Conservation (phyloP, 2,113 vertebrate species). For the Strix aluco region DNA sequence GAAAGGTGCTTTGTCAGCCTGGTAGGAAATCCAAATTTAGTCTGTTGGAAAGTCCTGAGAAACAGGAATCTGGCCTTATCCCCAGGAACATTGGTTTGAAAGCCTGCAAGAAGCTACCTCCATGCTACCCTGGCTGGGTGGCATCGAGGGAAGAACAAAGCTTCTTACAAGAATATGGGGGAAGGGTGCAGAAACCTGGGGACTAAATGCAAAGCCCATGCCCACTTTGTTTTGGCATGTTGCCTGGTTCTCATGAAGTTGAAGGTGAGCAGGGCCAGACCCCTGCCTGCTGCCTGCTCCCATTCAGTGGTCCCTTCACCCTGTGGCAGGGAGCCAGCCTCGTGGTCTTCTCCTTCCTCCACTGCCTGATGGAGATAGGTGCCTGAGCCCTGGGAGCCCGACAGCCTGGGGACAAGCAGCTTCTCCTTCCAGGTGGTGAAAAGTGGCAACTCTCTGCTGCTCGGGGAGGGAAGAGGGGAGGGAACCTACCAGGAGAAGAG, state of each 20-base stretch:
- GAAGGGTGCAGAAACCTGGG: neutral
- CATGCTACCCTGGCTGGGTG: neutral
- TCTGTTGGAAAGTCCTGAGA: neutral
- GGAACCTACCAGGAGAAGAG: neutral
- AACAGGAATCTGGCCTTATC: neutral
- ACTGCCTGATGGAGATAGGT: neutral
- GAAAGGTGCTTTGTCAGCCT: neutral
- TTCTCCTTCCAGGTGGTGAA: neutral
- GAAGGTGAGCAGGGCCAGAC: neutral
- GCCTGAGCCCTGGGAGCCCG: neutral
- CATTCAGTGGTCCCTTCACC: neutral
- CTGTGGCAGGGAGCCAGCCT: too few species aligned
- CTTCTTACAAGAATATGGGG: neutral
- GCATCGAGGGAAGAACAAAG: neutral
- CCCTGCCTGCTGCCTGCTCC: neutral
- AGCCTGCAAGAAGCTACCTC: neutral
- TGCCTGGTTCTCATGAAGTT: neutral
- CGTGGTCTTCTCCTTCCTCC: neutral
- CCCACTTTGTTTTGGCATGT: neutral
- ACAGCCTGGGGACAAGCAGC: neutral
- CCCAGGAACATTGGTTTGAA: neutral
- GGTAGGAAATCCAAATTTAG: neutral
- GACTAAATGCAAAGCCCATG: rapidly evolving
- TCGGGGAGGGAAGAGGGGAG: neutral
- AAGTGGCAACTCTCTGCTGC: neutral